Evolutionary conservation across 2,797 vertebrate species (phyloP).

Genomic region (Leptodactylus fallax): DNA sequence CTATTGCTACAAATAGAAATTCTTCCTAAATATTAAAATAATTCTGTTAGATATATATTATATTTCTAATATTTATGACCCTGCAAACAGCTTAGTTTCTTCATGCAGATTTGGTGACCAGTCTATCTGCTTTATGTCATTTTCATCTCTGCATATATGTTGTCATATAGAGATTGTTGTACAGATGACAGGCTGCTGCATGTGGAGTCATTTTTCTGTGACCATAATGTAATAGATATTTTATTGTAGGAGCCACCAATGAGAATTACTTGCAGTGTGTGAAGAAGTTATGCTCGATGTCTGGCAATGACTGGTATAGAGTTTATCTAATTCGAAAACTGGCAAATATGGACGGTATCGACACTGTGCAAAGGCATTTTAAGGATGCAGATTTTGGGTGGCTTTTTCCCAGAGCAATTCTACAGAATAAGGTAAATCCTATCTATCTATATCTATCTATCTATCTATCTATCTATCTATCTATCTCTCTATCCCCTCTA

Average conservation of each 20-base stretch:
- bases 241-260: background rate
- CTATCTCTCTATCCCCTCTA: no score
- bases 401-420: constrained; percentile 85
- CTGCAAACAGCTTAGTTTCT: no score
- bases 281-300: constrained; percentile 72
- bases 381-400: constrained; percentile 73
- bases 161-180: background rate
- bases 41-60: no score
- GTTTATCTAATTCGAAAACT: constrained; percentile 89
- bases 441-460: background rate
- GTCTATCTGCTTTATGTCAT: no score
- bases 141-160: no score
- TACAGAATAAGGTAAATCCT: constrained; percentile 73
- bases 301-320: constrained; percentile 84
- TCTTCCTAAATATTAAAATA: no score
- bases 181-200: background rate
- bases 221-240: no score
- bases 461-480: no score
- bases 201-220: background rate
- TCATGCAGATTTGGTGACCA: no score
- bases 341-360: constrained; percentile 80
- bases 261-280: constrained; percentile 70
- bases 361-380: constrained; percentile 82
- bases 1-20: no score
- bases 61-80: no score